phyloP scores from a whole-genome alignment of 2,797 vertebrate genomes.

The Pseudochirops cupreus region DNA sequence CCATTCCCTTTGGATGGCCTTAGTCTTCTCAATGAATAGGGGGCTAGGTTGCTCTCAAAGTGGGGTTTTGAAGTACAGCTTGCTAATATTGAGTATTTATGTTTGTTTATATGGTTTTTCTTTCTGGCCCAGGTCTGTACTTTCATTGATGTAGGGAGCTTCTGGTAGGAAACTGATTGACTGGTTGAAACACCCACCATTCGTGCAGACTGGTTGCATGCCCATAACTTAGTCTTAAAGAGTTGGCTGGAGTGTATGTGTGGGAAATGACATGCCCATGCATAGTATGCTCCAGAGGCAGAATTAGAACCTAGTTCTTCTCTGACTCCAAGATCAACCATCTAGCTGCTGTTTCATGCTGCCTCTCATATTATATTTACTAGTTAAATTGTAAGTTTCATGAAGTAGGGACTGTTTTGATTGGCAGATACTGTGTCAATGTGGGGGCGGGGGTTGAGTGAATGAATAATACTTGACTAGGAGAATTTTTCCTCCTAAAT shows the following conservation, averaged over 20 bases:
- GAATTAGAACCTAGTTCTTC: not conserved
- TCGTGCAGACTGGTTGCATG: not conserved
- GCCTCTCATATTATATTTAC: not conserved
- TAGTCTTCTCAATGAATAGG: not conserved
- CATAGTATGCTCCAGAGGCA: not conserved
- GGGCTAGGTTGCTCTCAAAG: not conserved
- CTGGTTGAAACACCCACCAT: not conserved
- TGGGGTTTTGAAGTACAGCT: not conserved
- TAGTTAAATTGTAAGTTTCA: not conserved
- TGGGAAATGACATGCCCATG: not conserved
- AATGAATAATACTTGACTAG: not conserved
- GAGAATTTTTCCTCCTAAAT: not conserved
- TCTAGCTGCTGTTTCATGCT: not conserved
- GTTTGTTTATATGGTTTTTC: not conserved
- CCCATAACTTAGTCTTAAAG: not conserved
- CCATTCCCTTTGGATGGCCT: not conserved
- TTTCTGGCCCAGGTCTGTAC: not conserved
- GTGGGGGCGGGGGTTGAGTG: not conserved
- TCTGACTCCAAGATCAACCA: not conserved
- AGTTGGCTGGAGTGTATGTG: not conserved
- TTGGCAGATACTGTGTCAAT: not conserved
- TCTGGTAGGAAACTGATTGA: not conserved
- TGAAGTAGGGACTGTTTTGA: not conserved
- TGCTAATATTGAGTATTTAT: not conserved
- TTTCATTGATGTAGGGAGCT: not conserved